Evolutionary conservation across 2,888 invertebrate species (phyloP), one percentile per base, ranked within the genome.

Genomic region (Neelides folsomi): DNA sequence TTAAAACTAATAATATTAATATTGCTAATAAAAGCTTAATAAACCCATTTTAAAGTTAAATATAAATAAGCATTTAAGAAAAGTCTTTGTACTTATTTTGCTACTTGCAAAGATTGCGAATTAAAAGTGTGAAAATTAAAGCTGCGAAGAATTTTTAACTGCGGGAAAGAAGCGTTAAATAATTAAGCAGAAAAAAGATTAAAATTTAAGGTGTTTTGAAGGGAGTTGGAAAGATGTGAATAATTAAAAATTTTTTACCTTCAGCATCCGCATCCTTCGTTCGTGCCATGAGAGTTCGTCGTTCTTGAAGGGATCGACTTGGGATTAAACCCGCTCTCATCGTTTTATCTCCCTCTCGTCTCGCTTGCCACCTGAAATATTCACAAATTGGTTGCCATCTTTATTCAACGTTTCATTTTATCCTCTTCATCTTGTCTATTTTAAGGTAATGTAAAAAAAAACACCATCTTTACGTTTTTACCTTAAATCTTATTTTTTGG

Each of bases 251-350:
- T n/a, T n/a, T n/a, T 75, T 72, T 69, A 80, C 86, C 83, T 62
- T 79, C 77, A 60, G 56, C 50, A 57, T 77, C 76, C 4, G 77
- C 77, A 52, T 76, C 77, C 65, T 78, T 78, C 2, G 76, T 73
- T 59, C 85, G 73, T 64, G 88, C 87, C 65, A 86, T 82, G 15
- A 87, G 79, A 37, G 88, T 86, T 51, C 87, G 77, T 48, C 86
- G 80, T 69, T 89, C 89, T 68, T 94, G 94, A 40, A 95, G 74
- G 20, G 89, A 86, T 67, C 89, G 77, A 57, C 93, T 90, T 0
- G 95, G 95, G 67, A 97, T 94, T 34, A 97, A 75, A 34, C 95
- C 95, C 0, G 95, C 94, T 66, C 93, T 75, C 79, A 89, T 88
- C 54, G 87, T 83, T 59, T 83, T 78, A 67, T 90, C 89, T 1